These are phyloP conservation scores for Helicoverpa assulta DNA, from an alignment of 2,888 invertebrate genomes.

Conservation along the genomic window DNA sequence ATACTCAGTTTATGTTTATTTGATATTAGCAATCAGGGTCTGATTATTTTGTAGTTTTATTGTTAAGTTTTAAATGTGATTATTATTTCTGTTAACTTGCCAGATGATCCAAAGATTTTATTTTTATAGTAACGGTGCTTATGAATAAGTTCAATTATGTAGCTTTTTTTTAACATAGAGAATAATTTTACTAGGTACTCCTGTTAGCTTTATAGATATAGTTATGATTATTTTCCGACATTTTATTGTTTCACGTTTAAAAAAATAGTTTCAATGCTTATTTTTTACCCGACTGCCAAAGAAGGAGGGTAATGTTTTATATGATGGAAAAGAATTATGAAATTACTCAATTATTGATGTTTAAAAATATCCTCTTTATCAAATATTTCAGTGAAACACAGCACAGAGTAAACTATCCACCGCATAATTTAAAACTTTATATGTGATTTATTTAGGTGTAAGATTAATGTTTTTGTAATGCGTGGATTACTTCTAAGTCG, in stretches of 20 bases:
- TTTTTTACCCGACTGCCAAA: too few species aligned
- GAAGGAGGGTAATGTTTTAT: too few species aligned
- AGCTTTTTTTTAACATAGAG: slow-evolving; percentile 33
- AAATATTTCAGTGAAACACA: slow-evolving; percentile 24
- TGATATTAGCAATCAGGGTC: slow-evolving; percentile 77
- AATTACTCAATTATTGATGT: not conserved
- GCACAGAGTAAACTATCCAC: slow-evolving; percentile 52
- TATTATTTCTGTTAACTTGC: slow-evolving; percentile 77
- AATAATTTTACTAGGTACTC: slow-evolving; percentile 12
- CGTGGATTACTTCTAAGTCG: slow-evolving; percentile 50
- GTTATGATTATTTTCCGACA: slow-evolving; percentile 10
- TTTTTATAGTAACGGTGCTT: slow-evolving; percentile 73
- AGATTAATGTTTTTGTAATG: slow-evolving; percentile 48
- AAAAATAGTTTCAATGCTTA: slow-evolving; percentile 2
- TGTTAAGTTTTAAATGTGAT: slow-evolving; percentile 78
- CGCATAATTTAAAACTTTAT: slow-evolving; percentile 56
- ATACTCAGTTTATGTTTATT: slow-evolving; percentile 72
- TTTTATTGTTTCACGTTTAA: slow-evolving; percentile 1
- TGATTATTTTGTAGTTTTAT: slow-evolving; percentile 72
- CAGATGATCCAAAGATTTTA: slow-evolving; percentile 84
- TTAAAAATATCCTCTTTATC: slow-evolving; percentile 21
- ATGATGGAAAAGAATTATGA: not conserved
- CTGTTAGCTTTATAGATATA: slow-evolving; percentile 15
- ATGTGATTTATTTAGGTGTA: slow-evolving; percentile 63
- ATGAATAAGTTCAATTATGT: slow-evolving; percentile 57